Evolutionary conservation across 37 sponge, comb jelly and placozoan genomes (phyloP).

Genomic region (Amphimedon queenslandica): DNA sequence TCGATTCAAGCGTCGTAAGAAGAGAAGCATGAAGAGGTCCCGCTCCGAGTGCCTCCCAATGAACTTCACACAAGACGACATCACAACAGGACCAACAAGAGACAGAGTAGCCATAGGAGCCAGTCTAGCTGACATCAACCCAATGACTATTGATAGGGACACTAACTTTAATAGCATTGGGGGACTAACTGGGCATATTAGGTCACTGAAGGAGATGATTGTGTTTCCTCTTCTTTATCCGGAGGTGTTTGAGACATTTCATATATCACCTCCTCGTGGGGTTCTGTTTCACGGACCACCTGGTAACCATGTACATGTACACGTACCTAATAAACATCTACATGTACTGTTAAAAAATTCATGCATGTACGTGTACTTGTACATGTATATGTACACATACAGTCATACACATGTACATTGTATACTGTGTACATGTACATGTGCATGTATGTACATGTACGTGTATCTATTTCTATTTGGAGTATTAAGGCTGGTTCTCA

Average conservation of each 20-base stretch:
- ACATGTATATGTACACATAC: too few relatives aligned
- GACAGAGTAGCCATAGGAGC: constrained; percentile 74
- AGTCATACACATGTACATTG: too few relatives aligned
- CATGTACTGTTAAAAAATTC: too few relatives aligned
- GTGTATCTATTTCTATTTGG: too few relatives aligned
- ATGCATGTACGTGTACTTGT: too few relatives aligned
- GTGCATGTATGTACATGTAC: too few relatives aligned
- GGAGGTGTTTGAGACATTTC: constrained; percentile 84
- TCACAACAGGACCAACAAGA: constrained; percentile 25
- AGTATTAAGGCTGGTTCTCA: too few relatives aligned
- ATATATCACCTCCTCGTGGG: constrained; percentile 84
- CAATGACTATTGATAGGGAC: constrained; percentile 78
- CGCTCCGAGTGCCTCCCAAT: constrained; percentile 81
- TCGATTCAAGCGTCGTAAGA: constrained; percentile 75
- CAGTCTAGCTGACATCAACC: constrained; percentile 91
- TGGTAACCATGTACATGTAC: too few relatives aligned
- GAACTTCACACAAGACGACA: constrained; percentile 75
- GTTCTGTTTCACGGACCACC: constrained; percentile 92
- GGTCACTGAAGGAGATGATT: constrained; percentile 92
- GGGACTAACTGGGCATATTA: constrained; percentile 76
- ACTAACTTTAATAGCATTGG: constrained; percentile 85
- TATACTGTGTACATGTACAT: too few relatives aligned
- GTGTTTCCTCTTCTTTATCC: constrained; percentile 94
- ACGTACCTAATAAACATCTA: too few relatives aligned
- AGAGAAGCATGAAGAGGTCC: constrained; percentile 76